Base-by-base conservation (phyloP, 30 jellyfish, hydroid and myxozoan genomes). In the Turritopsis rubra region DNA sequence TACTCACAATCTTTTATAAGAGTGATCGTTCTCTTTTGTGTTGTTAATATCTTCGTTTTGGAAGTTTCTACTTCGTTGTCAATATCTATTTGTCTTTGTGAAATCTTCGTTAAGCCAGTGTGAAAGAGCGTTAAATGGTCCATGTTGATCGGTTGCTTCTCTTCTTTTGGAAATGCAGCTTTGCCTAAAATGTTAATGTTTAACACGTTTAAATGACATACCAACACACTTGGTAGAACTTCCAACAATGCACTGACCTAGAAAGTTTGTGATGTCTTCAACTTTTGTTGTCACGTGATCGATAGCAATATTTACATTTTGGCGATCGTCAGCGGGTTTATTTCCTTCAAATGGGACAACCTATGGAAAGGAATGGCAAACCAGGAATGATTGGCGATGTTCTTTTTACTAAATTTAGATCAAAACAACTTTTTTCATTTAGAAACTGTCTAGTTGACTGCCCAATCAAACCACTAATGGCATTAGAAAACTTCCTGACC, bases 231-330 rank as follows among this genome's bases (percentile, higher is more conserved):
- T n/a, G n/a, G n/a, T n/a, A n/a, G n/a, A n/a, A n/a, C n/a, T n/a
- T 68, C 18, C 19, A 74, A 74, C 8, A n/a, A 79, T n/a, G 7
- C 18, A 65, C 65, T 80, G 54, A 53, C 87, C 52, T 30, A 80
- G 87, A 80, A 52, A 80, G 79, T 65, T 70, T 18, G 87, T 53
- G 77, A 80, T 65, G 0, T 80, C 83, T 27, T 53, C 83, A 17
- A 80, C 81, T 21, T 70, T 80, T 8, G 87, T 21, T 19, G 83
- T 70, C 29, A 80, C 54, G 28, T 80, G 87, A 22, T 80, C 87
- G 65, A 80, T 80, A 3, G 22, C 81, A 52, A 80, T 80, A 0
- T 65, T 65, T 16, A 70, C n/a, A 26, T 70, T 80, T 80, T 80
- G 83, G 18, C 53, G 66, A 7, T 80, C 87, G 1, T 82, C 88